Conservation (phyloP, 2,888 invertebrate species). For the Ennomos fuscantarius region DNA sequence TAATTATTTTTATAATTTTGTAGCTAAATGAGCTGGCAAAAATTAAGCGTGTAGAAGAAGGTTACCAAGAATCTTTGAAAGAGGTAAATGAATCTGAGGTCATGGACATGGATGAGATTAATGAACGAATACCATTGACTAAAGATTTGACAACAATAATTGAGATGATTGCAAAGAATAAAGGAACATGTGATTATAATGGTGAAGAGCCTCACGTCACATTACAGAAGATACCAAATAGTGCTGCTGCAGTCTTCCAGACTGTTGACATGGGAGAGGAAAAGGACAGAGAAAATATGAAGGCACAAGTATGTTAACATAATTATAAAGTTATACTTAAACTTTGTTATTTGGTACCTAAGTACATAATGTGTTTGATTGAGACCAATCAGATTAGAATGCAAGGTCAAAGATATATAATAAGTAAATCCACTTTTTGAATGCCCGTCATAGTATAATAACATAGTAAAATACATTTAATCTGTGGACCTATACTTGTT, state of each 20-base stretch:
- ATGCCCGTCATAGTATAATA: too few species aligned
- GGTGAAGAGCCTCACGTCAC: constrained; percentile 58
- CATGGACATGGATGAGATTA: constrained; percentile 48
- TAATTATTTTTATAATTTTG: constrained; percentile 34
- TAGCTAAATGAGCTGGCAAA: constrained; percentile 75
- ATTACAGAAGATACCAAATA: constrained; percentile 85
- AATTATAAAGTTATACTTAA: neutral
- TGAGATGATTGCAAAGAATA: constrained; percentile 76
- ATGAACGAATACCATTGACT: constrained; percentile 70
- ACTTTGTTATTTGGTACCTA: neutral
- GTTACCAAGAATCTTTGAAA: constrained; percentile 70
- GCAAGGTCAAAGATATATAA: neutral
- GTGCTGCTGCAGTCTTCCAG: constrained; percentile 87
- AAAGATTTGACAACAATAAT: constrained; percentile 85
- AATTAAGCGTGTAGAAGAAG: constrained; percentile 78
- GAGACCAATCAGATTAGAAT: neutral
- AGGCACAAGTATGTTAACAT: constrained; percentile 80
- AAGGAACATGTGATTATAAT: constrained; percentile 48
- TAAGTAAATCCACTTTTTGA: neutral
- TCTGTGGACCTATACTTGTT: too few species aligned
- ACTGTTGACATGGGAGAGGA: constrained; percentile 71
- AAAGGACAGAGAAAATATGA: constrained; percentile 78
- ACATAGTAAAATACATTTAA: too few species aligned
- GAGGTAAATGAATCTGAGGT: constrained; percentile 43
- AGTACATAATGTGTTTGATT: neutral